A percentile compares a stretch with the other conserved stretches of the same genome.
Evolutionary conservation across 2,797 vertebrate genomes (phyloP).

Genomic region (Lates japonicus): DNA sequence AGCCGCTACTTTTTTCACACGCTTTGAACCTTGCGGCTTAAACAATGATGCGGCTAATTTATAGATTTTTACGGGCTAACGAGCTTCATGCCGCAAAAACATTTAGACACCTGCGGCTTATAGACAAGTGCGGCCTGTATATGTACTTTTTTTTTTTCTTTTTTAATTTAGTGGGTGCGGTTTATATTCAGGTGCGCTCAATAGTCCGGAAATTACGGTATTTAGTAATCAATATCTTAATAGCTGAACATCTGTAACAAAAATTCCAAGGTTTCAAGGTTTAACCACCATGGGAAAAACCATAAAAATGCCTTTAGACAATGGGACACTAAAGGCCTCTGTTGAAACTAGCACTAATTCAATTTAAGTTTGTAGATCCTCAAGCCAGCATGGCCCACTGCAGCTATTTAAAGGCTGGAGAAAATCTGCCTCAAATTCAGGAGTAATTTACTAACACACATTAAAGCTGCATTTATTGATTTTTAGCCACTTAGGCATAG

Average conservation of each 20-base stretch:
- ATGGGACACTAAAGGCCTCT: not conserved
- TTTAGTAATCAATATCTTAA: not conserved
- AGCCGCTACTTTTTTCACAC: too few species aligned
- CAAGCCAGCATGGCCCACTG: not conserved
- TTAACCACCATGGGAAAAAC: not conserved
- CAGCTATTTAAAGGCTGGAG: not conserved
- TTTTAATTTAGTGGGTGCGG: too few species aligned
- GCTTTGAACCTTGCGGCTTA: too few species aligned
- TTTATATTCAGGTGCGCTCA: too few species aligned
- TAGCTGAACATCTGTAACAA: not conserved
- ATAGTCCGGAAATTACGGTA: too few species aligned
- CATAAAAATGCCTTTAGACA: not conserved
- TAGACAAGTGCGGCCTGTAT: too few species aligned
- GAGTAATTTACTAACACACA: not conserved
- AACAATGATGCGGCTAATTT: too few species aligned
- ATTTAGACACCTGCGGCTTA: too few species aligned
- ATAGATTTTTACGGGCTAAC: too few species aligned
- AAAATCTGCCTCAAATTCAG: not conserved
- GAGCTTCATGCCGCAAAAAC: too few species aligned
- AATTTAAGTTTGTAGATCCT: not conserved
- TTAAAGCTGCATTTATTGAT: not conserved
- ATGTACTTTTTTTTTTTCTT: too few species aligned
- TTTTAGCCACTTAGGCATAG: not conserved
- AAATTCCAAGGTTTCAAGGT: not conserved
- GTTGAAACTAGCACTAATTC: not conserved